Evolutionary conservation across 2,888 invertebrate species (phyloP), one percentile per base, ranked within the genome.

Genomic region (Sepioteuthis lessoniana): DNA sequence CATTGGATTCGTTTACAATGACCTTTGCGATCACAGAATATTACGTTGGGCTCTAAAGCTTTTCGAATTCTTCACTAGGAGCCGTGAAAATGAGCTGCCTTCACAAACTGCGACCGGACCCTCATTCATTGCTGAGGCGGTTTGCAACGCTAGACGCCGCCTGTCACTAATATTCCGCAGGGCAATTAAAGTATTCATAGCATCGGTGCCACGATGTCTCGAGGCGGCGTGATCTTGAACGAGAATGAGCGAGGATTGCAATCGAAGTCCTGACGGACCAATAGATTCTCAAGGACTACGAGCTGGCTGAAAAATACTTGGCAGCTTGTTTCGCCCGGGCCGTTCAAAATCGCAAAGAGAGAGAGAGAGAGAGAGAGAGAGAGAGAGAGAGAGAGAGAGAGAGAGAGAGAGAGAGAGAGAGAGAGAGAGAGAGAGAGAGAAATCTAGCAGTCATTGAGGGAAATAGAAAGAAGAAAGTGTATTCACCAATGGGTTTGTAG

Each of bases 161-260:
- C 76, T 76, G 76, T 76, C 76, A 76, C n/a, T 76, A n/a, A 76
- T 76, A 76, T 76, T 76, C 76, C n/a, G n/a, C 76, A n/a, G n/a
- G n/a, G 76, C 76, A 76, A 76, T 76, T 76, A 76, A 76, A 76
- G n/a, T 76, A 76, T 76, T 76, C 76, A 76, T 76, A 10, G 76
- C 76, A n/a, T 76, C 35, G 76, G 76, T 76, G 76, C 76, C 76
- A 76, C 76, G n/a, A n/a, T n/a, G 76, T 76, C 76, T 76, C 76
- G 76, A n/a, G n/a, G 16, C 35, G 35, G 76, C 76, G 76, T 76
- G 76, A 76, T 76, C 76, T 76, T 76, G 76, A 76, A 76, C 76
- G 76, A 76, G 76, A 76, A 76, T 76, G 35, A n/a, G n/a, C n/a
- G n/a, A 76, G 76, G n/a, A 35, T 76, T 8, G 76, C 76, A 76